Conservation (phyloP, 2,113 vertebrate species). For the Eulemur macaco region DNA sequence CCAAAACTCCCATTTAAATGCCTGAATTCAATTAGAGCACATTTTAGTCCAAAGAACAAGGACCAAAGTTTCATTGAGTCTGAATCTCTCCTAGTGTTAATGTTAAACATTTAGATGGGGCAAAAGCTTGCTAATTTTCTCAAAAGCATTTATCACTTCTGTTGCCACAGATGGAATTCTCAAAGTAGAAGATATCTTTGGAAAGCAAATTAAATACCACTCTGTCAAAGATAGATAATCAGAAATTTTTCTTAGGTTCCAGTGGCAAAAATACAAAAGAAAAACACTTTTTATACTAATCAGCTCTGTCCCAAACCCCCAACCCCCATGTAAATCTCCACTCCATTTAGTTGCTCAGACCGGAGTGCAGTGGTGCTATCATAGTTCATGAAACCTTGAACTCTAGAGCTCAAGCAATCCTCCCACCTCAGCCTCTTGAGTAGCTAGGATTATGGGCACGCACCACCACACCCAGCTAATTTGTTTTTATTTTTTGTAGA, state of each 20-base stretch:
- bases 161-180: background rate
- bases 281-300: background rate
- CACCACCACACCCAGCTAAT: too few species aligned
- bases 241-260: background rate
- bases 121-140: background rate
- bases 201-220: background rate
- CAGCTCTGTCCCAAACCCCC: background rate
- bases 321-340: background rate
- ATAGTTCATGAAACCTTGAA: too few species aligned
- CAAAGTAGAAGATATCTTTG: background rate
- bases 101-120: background rate
- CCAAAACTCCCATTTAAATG: background rate
- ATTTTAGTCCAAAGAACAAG: background rate
- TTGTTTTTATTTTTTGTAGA: too few species aligned
- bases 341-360: too few species aligned
- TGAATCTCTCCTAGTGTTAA: background rate
- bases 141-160: background rate
- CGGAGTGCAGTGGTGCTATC: too few species aligned
- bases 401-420: too few species aligned
- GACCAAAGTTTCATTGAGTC: background rate
- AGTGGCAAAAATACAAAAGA: background rate
- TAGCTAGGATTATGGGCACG: too few species aligned
- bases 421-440: too few species aligned
- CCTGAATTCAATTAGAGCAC: background rate
- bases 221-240: background rate